Conservation (phyloP, 2,797 vertebrate species). For the Gouania willdenowi region DNA sequence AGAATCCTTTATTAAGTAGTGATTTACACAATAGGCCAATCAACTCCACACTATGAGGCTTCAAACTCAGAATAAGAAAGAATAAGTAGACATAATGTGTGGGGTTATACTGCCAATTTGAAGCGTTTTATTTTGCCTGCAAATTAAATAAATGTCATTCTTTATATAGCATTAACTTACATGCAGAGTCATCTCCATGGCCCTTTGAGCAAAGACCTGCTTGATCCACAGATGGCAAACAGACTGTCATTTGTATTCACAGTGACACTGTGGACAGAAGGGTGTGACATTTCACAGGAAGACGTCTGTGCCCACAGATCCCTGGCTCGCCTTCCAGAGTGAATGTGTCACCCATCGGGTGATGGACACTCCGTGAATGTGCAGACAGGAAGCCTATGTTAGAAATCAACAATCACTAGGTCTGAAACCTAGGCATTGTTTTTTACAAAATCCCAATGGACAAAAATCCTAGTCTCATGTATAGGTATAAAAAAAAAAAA, state of each 20-base stretch:
- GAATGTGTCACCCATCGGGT: slow-evolving; percentile 30
- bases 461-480: neutral
- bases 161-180: slow-evolving; percentile 18
- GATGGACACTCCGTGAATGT: slow-evolving; percentile 8
- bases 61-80: too few species aligned
- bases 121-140: too few species aligned
- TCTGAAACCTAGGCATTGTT: neutral
- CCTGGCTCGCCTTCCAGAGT: slow-evolving; percentile 24
- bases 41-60: too few species aligned
- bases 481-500: neutral
- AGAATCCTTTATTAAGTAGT: too few species aligned
- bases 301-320: slow-evolving; percentile 64
- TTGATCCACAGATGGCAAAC: slow-evolving; percentile 73
- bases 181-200: slow-evolving; percentile 24
- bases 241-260: slow-evolving; percentile 73
- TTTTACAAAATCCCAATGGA: too few species aligned
- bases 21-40: too few species aligned
- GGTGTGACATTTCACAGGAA: slow-evolving; percentile 78
- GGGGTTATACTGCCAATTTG: too few species aligned
- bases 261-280: slow-evolving; percentile 61
- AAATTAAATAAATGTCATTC: too few species aligned
- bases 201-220: slow-evolving; percentile 25
- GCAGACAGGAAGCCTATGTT: slow-evolving; percentile 17
- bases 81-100: too few species aligned
- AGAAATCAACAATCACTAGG: slow-evolving; percentile 17